Evolutionary conservation across 2,113 vertebrate genomes (phyloP), one percentile per base, ranked within the genome.

Genomic region (Polyodon spathula): DNA sequence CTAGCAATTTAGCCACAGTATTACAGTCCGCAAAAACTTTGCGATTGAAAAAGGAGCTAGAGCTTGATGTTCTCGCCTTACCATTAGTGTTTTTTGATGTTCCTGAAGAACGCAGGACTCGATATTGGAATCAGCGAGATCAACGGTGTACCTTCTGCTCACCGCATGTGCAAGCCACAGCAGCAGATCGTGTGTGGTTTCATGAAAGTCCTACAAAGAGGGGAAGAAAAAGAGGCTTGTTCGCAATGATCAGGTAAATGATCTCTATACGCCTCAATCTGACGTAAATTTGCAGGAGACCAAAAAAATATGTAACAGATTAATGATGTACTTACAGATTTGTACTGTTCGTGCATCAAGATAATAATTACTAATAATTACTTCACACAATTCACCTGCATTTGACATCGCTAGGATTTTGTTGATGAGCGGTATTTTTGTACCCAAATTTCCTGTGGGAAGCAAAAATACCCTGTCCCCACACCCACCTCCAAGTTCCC

Each of bases 191-290:
- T 92, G 90, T 12, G 88, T 89, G n/a, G 74, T 69, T 66, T 88
- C 78, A 0, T 96, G 92, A 68, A 97, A 97, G 63, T 95, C 95
- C 95, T 98, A 67, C 0, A 64, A 52, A 14, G 51, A 61, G 73
- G 61, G 5, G 74, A 51, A 27, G 4, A 4, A 27, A n/a, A n/a
- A 27, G 27, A 27, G 27, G 27, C 27, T 27, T 27, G 27, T 27
- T 27, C 3, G 27, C 3, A 27, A 4, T 6, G 5, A 12, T 14
- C 15, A 48, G 58, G 46, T 37, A 37, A 61, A 3, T 59, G 56
- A 56, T 27, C 27, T 27, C 27, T 27, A 27, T 27, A 27, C 27
- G 3, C 27, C 27, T 27, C 27, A 27, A 27, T 27, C 27, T 1
- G 27, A 27, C 27, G 27, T 27, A 27, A 27, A 27, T 27, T 27